Evolutionary conservation across 2,797 vertebrate species (phyloP), one percentile per base, ranked within the genome.

Genomic region (Sebastes vulpes): DNA sequence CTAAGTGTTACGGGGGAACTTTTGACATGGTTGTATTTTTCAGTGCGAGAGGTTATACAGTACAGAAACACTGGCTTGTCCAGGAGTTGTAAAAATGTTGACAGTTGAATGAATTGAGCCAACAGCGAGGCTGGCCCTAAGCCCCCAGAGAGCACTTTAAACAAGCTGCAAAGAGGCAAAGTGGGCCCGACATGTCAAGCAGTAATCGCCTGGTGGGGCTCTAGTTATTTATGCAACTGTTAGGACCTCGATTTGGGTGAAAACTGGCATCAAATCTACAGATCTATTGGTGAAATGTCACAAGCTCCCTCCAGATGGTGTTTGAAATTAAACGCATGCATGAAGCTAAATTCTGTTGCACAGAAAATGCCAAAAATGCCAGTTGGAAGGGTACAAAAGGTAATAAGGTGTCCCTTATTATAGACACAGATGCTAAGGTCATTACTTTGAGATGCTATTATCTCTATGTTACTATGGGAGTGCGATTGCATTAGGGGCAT

Each of bases 401-500:
- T 54, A 57, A 73, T 54, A 53, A 75, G 26, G 16, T 25, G 57
- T 23, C 12, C n/a, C 29, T 56, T 64, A 65, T 61, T 68, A 65
- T 20, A 70, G 32, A 72, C 63, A 59, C 70, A 66, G 78, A 77
- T 65, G 78, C 50, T 67, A 2, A n/a, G 42, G 70, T 28, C 54
- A 79, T 81, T 65, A 70, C 46, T 63, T 61, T 35, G 52, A 77
- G 63, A 75, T 69, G 64, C 48, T 69, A 73, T 89, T 54, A 89
- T 83, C 74, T 66, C 50, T 28, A 7, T 82, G 73, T 35, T 65
- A 46, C 48, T 20, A 31, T 59, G 74, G 57, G 71, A 69, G 60
- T 48, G 20, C 72, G 74, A 88, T 54, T 86, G 66, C 64, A 80
- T 89, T 85, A 76, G 32, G 57, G 71, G 63, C 56, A 66, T 71